phyloP scores from a whole-genome alignment of 1,140 invertebrate species.

The Drosophila pseudoananassae region DNA sequence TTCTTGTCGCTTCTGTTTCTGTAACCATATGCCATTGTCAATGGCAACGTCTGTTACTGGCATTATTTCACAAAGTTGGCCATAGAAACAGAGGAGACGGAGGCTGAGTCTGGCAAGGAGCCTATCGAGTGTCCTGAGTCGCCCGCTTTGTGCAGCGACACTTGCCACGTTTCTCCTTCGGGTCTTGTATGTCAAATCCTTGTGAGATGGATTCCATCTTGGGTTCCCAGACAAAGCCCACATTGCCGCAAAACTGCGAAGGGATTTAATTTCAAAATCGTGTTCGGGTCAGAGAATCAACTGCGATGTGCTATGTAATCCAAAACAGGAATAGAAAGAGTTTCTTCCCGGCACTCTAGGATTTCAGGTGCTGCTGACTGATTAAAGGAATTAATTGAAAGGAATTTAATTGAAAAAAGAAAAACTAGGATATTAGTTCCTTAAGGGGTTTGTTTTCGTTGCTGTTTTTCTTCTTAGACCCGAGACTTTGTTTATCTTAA shows the following conservation, averaged over 20 bases:
- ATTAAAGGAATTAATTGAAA: neutral
- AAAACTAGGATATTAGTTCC: neutral
- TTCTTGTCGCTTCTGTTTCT: neutral
- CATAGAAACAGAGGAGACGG: neutral
- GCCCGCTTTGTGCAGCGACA: conserved; percentile 26
- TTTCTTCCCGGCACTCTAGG: neutral
- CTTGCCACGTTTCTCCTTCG: conserved; percentile 13
- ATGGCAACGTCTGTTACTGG: conserved; percentile 38
- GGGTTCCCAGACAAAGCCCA: conserved; percentile 3
- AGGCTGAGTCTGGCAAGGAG: neutral
- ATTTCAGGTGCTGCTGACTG: conserved; percentile 11
- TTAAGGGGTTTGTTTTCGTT: neutral
- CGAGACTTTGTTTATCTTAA: conserved; percentile 32
- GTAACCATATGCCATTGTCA: conserved; percentile 49
- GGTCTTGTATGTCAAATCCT: conserved; percentile 23
- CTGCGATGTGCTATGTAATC: conserved; percentile 34
- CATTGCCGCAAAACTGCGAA: neutral
- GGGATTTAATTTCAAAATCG: conserved; percentile 43
- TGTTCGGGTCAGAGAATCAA: conserved; percentile 27
- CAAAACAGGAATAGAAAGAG: conserved; percentile 3
- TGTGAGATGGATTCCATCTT: conserved; percentile 30
- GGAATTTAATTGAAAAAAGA: neutral
- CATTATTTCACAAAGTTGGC: conserved; percentile 17
- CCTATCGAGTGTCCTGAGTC: conserved; percentile 39
- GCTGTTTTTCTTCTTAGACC: neutral